Percentiles rank a stretch among this genome's conserved stretches.
Evolutionary conservation across 2,113 vertebrate species (phyloP).

Genomic region (Coracopsis vasa): DNA sequence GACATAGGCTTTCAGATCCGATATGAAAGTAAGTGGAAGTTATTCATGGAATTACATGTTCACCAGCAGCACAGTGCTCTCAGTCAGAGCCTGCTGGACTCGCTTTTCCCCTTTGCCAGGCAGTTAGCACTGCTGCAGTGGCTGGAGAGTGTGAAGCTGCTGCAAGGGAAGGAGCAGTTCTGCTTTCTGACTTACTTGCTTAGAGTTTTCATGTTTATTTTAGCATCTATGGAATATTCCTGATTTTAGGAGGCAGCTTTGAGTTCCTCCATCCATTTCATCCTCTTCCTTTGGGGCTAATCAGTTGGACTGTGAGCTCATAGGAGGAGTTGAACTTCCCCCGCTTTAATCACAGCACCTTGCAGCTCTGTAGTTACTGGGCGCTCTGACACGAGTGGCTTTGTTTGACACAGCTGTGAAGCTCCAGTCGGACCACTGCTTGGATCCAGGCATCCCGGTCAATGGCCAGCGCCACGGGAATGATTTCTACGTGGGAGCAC

Average conservation of each 20-base stretch:
- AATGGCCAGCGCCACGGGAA: conserved; percentile 94
- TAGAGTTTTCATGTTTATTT: background rate
- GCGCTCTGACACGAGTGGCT: background rate
- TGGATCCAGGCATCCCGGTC: conserved; percentile 95
- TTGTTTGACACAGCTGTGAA: conserved; percentile 83
- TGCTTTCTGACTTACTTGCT: background rate
- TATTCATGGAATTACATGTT: rapidly evolving
- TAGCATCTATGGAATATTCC: background rate
- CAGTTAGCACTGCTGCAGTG: rapidly evolving
- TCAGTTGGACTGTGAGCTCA: rapidly evolving
- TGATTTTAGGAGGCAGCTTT: background rate
- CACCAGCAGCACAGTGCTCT: background rate
- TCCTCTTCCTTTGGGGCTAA: background rate
- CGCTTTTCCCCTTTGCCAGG: background rate
- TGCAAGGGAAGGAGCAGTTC: background rate
- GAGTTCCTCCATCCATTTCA: background rate
- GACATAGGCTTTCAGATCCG: conserved; percentile 96
- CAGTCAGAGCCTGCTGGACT: background rate
- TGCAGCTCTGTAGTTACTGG: background rate
- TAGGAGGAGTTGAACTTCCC: rapidly evolving
- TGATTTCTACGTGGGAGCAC: conserved; percentile 93
- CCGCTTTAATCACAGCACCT: rapidly evolving
- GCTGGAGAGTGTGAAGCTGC: background rate
- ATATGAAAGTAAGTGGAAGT: conserved; percentile 88
- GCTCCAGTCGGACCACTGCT: conserved; percentile 93